Evolutionary conservation across 2,888 invertebrate genomes (phyloP).

Genomic region (Drosophila meridiana): DNA sequence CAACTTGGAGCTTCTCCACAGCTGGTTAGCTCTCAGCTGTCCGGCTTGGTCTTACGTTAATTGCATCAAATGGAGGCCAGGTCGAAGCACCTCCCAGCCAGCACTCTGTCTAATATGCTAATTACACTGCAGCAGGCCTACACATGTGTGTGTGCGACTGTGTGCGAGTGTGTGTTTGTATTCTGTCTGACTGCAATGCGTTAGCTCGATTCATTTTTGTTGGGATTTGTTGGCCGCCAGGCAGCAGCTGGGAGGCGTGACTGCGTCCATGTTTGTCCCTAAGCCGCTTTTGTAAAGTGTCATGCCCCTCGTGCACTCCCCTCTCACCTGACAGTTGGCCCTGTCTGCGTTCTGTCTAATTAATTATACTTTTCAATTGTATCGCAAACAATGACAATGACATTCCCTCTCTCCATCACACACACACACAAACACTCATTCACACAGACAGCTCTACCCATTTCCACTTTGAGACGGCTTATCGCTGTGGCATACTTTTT

Average conservation of each 20-base stretch:
- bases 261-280: slow-evolving; percentile 33
- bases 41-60: slow-evolving; percentile 61
- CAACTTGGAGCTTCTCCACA: slow-evolving; percentile 17
- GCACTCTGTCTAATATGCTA: slow-evolving; percentile 71
- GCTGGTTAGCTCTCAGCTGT: slow-evolving; percentile 16
- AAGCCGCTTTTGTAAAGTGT: slow-evolving; percentile 46
- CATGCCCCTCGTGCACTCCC: background rate
- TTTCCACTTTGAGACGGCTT: slow-evolving; percentile 55
- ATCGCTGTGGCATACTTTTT: slow-evolving; percentile 63
- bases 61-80: slow-evolving; percentile 68
- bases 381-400: slow-evolving; percentile 73
- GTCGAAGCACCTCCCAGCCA: slow-evolving; percentile 35
- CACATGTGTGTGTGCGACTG: slow-evolving; percentile 7
- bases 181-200: slow-evolving; percentile 67
- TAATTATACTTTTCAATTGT: slow-evolving; percentile 79
- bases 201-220: slow-evolving; percentile 61
- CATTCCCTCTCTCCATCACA: slow-evolving; percentile 42
- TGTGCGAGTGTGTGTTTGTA: slow-evolving; percentile 12
- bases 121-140: slow-evolving; percentile 67
- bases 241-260: slow-evolving; percentile 35
- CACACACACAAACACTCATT: background rate
- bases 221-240: slow-evolving; percentile 51
- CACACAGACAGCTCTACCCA: slow-evolving; percentile 35
- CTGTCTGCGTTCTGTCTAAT: slow-evolving; percentile 61
- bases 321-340: slow-evolving; percentile 1